A percentile compares a stretch with the other conserved stretches of the same genome.
phyloP scores from a whole-genome alignment of 2,797 vertebrate species.

The Epinephelus coioides region DNA sequence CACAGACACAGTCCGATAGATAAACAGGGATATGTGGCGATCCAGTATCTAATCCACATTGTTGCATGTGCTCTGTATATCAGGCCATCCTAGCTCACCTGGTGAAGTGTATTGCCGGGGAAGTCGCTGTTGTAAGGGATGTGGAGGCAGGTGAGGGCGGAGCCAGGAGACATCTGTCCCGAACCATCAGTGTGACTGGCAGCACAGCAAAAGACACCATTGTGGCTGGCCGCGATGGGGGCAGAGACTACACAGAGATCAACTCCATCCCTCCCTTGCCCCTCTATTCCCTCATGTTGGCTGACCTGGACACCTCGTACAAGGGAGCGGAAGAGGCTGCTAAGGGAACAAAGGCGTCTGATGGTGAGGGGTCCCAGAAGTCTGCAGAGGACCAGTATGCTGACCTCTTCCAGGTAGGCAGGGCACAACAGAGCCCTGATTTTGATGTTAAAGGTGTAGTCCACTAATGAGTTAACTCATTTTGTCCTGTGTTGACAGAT shows the following conservation, averaged over 20 bases:
- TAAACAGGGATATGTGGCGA: neutral
- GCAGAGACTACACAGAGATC: slow-evolving; percentile 97
- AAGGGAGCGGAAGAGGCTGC: slow-evolving; percentile 90
- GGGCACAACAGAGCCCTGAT: neutral
- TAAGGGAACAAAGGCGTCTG: slow-evolving; percentile 86
- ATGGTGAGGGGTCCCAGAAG: slow-evolving; percentile 83
- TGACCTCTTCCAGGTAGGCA: slow-evolving; percentile 91
- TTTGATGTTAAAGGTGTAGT: neutral
- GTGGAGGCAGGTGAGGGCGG: slow-evolving; percentile 93
- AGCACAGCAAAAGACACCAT: slow-evolving; percentile 98
- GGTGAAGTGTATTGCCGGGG: slow-evolving; percentile 98
- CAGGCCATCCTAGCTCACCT: slow-evolving; percentile 96
- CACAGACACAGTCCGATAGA: neutral
- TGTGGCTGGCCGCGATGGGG: slow-evolving; percentile 94
- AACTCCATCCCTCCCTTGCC: slow-evolving; percentile 98
- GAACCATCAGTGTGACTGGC: slow-evolving; percentile 98
- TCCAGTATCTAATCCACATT: neutral
- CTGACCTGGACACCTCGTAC: slow-evolving; percentile 94
- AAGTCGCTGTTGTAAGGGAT: slow-evolving; percentile 96
- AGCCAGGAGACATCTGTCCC: slow-evolving; percentile 94
- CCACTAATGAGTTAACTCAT: neutral
- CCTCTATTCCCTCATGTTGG: slow-evolving; percentile 93
- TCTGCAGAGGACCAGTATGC: slow-evolving; percentile 93
- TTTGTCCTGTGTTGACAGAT: slow-evolving; percentile 67
- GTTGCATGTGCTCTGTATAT: neutral